Evolutionary conservation across 1,140 invertebrate species (phyloP).

Genomic region (Calephelis nemesis): DNA sequence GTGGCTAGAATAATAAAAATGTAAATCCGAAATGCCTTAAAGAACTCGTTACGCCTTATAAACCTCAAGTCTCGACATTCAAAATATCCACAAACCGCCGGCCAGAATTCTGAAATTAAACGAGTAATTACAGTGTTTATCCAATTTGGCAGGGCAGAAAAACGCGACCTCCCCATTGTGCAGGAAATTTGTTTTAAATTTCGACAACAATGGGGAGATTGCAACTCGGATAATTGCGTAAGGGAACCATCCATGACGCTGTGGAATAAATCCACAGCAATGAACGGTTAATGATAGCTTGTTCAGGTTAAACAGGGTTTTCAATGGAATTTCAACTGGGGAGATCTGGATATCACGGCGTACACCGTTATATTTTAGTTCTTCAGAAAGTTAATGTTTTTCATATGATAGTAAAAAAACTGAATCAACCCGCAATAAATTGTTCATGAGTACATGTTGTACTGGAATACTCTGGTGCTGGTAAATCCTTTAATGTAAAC

Average conservation of each 20-base stretch:
- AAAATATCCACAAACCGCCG: conserved; percentile 57
- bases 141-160: conserved; percentile 73
- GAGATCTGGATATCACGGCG: background rate
- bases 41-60: conserved; percentile 54
- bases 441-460: too few species aligned
- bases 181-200: conserved; percentile 78
- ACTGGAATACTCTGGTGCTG: too few species aligned
- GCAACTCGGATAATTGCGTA: conserved; percentile 64
- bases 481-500: too few species aligned
- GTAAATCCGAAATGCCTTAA: conserved; percentile 40
- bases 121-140: conserved; percentile 74
- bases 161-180: conserved; percentile 67
- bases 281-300: conserved; percentile 68
- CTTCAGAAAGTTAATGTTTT: too few species aligned
- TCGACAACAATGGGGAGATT: conserved; percentile 76
- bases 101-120: conserved; percentile 56
- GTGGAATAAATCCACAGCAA: conserved; percentile 55
- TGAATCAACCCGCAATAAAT: too few species aligned
- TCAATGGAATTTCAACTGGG: conserved; percentile 44
- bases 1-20: conserved; percentile 42
- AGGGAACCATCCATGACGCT: conserved; percentile 63
- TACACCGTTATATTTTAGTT: too few species aligned
- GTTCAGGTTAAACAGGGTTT: conserved; percentile 44
- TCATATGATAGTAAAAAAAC: too few species aligned
- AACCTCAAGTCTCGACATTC: conserved; percentile 47